Percentiles rank a stretch among this genome's conserved stretches.
phyloP scores from a whole-genome alignment of 64 coral and sea anemone genomes.

The Acropora tenuis region DNA sequence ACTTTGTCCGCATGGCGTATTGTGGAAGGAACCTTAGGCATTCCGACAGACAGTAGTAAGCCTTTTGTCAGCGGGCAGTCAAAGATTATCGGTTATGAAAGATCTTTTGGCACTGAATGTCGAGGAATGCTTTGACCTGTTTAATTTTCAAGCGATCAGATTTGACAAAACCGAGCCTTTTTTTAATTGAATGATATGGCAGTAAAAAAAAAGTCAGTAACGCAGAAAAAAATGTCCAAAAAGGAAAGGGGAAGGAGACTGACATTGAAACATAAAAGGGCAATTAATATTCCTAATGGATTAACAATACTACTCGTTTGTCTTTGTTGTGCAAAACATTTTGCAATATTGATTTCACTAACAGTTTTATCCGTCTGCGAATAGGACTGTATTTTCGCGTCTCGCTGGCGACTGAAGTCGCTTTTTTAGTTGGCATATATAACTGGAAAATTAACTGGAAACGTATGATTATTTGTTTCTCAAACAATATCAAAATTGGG shows the following conservation, averaged over 20 bases:
- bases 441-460: neutral
- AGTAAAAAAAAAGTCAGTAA: slow-evolving; percentile 4
- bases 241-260: neutral
- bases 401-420: too few relatives aligned
- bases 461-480: neutral
- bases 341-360: neutral
- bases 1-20: too few relatives aligned
- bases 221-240: neutral
- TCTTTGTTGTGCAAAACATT: neutral
- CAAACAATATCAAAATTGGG: neutral
- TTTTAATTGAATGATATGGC: neutral
- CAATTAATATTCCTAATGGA: slow-evolving; percentile 11
- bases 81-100: neutral
- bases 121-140: slow-evolving; percentile 15
- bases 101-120: neutral
- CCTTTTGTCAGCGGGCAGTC: neutral
- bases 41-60: too few relatives aligned
- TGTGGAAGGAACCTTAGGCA: too few relatives aligned
- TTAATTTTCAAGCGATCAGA: neutral
- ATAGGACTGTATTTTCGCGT: neutral
- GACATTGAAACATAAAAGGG: neutral
- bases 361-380: neutral
- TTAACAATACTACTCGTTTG: slow-evolving; percentile 9
- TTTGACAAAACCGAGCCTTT: neutral
- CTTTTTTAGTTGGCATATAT: too few relatives aligned